Percentiles rank a stretch among this genome's conserved stretches.
phyloP scores from a whole-genome alignment of 2,113 vertebrate species.

The Siniperca chuatsi region DNA sequence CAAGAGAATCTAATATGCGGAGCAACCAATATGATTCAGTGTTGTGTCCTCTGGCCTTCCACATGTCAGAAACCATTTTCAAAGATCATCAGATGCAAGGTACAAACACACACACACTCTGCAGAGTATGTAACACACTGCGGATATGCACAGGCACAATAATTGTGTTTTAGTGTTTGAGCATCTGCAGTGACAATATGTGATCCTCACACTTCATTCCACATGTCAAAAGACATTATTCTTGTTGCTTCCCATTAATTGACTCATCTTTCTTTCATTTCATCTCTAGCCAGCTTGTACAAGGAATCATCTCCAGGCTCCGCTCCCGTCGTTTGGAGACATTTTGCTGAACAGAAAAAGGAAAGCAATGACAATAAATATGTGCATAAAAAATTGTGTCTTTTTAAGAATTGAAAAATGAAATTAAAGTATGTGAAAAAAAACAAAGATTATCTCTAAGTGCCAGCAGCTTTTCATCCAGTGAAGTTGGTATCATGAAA shows the following conservation, averaged over 20 bases:
- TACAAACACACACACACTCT: slow-evolving; percentile 1
- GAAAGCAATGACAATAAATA: slow-evolving; percentile 28
- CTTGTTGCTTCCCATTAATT: slow-evolving; percentile 60
- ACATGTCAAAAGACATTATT: slow-evolving; percentile 65
- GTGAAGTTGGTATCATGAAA: slow-evolving; percentile 17
- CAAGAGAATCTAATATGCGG: slow-evolving; percentile 68
- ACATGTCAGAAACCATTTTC: slow-evolving; percentile 68
- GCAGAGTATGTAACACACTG: slow-evolving; percentile 15
- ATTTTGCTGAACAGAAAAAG: slow-evolving; percentile 19
- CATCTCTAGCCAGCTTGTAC: slow-evolving; percentile 18
- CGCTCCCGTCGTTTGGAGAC: slow-evolving; percentile 14
- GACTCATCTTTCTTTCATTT: slow-evolving; percentile 70
- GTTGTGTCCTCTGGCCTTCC: slow-evolving; percentile 63
- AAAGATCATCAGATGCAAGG: slow-evolving; percentile 45
- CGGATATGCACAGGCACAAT: slow-evolving; percentile 21
- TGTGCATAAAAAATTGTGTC: slow-evolving; percentile 32
- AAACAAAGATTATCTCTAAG: not conserved
- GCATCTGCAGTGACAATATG: slow-evolving; percentile 56
- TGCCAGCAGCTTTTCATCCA: slow-evolving; percentile 13
- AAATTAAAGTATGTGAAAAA: not conserved
- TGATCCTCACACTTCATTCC: slow-evolving; percentile 69
- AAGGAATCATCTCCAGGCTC: slow-evolving; percentile 51
- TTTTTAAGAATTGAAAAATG: slow-evolving; percentile 31
- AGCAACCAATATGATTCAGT: slow-evolving; percentile 65
- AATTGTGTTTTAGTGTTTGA: slow-evolving; percentile 60